phyloP scores from a whole-genome alignment of 1,140 invertebrate species.

The Listronotus bonariensis region DNA sequence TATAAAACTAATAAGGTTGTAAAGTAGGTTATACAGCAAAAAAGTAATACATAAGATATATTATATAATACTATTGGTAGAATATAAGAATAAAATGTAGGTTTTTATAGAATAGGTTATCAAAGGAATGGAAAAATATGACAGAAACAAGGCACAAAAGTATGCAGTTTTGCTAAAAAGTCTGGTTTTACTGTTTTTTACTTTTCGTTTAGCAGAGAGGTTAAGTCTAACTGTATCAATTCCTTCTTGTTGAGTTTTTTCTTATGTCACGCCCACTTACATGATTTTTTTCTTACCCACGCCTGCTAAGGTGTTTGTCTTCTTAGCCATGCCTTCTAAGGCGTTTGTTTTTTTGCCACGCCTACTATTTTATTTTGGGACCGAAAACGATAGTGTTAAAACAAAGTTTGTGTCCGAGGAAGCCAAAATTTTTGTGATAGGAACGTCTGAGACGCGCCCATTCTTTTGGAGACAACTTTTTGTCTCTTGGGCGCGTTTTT shows the following conservation, averaged over 20 bases:
- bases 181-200: no score
- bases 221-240: no score
- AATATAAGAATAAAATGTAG: background rate
- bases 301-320: no score
- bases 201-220: no score
- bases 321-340: no score
- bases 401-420: conserved; percentile 16
- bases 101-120: background rate
- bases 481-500: background rate
- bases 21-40: conserved; percentile 16
- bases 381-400: background rate
- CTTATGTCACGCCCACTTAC: no score
- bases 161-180: no score
- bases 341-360: no score
- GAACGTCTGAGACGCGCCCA: conserved; percentile 5
- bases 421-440: conserved; percentile 27
- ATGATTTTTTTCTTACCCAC: no score
- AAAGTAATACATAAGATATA: conserved; percentile 2
- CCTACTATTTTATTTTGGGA: no score
- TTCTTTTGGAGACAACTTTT: background rate
- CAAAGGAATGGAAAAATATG: conserved; percentile 2
- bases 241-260: no score
- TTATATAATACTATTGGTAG: background rate
- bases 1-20: conserved; percentile 39
- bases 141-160: no score